These are phyloP conservation scores for Melanostigma gelatinosum DNA, from an alignment of 2,113 vertebrate species.

Conservation along the genomic window DNA sequence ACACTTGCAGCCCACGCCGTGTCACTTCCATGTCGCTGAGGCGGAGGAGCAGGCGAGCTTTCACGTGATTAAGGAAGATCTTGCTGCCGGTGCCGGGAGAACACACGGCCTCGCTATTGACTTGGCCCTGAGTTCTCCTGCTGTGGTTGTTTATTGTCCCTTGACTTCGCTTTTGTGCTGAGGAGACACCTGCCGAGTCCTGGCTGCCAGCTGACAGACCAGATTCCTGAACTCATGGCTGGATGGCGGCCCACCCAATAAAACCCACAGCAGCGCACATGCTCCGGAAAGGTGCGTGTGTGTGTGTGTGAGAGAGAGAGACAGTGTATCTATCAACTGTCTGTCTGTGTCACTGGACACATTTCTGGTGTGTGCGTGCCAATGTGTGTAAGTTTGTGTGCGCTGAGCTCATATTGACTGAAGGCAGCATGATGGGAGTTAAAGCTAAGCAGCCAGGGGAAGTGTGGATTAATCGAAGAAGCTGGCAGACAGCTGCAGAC, in stretches of 20 bases:
- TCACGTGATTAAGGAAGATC: conserved; percentile 51
- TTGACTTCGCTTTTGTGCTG: conserved; percentile 67
- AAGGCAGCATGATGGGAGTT: conserved; percentile 58
- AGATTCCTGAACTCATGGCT: conserved; percentile 69
- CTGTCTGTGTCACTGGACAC: conserved; percentile 27
- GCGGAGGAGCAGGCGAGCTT: conserved; percentile 26
- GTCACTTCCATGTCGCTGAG: conserved; percentile 53
- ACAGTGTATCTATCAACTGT: conserved; percentile 6
- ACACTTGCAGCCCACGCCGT: conserved; percentile 65
- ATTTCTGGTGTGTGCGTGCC: conserved; percentile 29
- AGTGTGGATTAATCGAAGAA: conserved; percentile 70
- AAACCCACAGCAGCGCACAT: conserved; percentile 53
- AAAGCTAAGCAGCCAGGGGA: conserved; percentile 62
- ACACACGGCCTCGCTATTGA: conserved; percentile 54
- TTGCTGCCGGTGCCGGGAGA: conserved; percentile 16
- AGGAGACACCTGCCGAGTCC: conserved; percentile 66
- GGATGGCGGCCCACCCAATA: conserved; percentile 61
- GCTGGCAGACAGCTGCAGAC: conserved; percentile 57
- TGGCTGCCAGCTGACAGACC: conserved; percentile 75
- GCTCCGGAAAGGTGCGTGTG: conserved; percentile 43
- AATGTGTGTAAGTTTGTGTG: conserved; percentile 15
- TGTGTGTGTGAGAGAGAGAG: background rate
- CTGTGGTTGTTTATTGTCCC: conserved; percentile 75
- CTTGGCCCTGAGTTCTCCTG: conserved; percentile 54
- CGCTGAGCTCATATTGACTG: conserved; percentile 57